A percentile compares a stretch with the other conserved stretches of the same genome.
Evolutionary conservation across 2,797 vertebrate species (phyloP).

Genomic region (Urophycis tenuis): DNA sequence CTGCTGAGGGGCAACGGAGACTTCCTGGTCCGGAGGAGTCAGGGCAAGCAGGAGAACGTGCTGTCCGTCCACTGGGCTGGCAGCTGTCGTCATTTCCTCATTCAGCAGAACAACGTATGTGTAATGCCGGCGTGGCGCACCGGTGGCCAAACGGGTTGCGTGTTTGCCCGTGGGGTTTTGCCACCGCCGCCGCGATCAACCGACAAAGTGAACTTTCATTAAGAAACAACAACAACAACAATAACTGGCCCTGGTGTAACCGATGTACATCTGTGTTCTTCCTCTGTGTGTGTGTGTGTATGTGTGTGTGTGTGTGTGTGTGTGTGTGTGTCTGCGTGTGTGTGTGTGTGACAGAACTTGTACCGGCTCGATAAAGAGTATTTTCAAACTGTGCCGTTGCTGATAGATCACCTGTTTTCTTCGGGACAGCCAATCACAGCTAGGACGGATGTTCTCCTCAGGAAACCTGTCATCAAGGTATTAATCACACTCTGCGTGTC

Average conservation of each 20-base stretch:
- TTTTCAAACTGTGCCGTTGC: slow-evolving; percentile 79
- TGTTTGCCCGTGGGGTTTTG: too few species aligned
- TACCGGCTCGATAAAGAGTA: slow-evolving; percentile 88
- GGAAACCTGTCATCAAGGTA: slow-evolving; percentile 83
- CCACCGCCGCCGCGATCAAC: background rate
- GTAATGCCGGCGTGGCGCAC: too few species aligned
- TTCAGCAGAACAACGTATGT: slow-evolving; percentile 81
- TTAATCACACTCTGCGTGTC: background rate
- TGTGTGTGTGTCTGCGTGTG: slow-evolving; percentile 21
- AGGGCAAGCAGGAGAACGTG: slow-evolving; percentile 88
- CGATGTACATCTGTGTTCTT: background rate
- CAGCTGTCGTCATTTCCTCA: slow-evolving; percentile 88
- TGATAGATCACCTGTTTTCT: slow-evolving; percentile 77
- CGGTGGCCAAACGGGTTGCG: too few species aligned
- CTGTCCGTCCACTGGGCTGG: slow-evolving; percentile 85
- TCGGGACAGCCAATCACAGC: slow-evolving; percentile 79
- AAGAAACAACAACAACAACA: background rate
- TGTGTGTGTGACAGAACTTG: slow-evolving; percentile 69
- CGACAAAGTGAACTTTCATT: background rate
- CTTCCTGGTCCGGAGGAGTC: slow-evolving; percentile 86
- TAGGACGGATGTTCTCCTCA: slow-evolving; percentile 73
- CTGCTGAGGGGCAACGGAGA: slow-evolving; percentile 79
- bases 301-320: slow-evolving; percentile 11
- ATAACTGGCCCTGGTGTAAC: background rate
- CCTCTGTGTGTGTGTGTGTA: slow-evolving; percentile 6